Evolutionary conservation across 1,140 invertebrate genomes (phyloP).

Genomic region (Drosophila willistoni): DNA sequence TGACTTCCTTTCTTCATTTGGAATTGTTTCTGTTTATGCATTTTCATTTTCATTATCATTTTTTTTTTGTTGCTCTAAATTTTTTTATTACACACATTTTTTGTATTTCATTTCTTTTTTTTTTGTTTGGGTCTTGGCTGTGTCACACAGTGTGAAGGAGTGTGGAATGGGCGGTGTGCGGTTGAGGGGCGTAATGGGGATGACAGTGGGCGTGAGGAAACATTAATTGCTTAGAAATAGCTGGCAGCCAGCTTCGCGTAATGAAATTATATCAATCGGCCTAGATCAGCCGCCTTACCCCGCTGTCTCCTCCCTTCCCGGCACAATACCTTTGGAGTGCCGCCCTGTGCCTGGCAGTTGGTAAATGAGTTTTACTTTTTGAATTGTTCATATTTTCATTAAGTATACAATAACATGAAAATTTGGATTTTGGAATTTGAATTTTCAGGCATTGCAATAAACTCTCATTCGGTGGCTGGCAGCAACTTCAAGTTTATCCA

Average conservation of each 20-base stretch:
- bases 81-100: conserved; percentile 66
- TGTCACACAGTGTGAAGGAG: background rate
- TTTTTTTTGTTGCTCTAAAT: conserved; percentile 39
- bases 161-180: conserved; percentile 10
- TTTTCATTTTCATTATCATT: conserved; percentile 80
- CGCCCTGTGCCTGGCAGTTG: conserved; percentile 57
- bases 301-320: no score
- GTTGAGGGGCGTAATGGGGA: background rate
- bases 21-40: conserved; percentile 58
- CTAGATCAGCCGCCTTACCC: conserved; percentile 43
- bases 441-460: conserved; percentile 51
- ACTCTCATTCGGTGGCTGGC: conserved; percentile 21
- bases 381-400: conserved; percentile 75
- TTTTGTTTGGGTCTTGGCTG: background rate
- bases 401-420: conserved; percentile 12
- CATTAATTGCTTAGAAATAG: conserved; percentile 47
- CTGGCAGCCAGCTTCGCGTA: conserved; percentile 40
- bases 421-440: conserved; percentile 50
- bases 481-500: conserved; percentile 24
- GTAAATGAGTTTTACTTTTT: conserved; percentile 73
- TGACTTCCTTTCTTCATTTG: background rate
- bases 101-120: conserved; percentile 30
- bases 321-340: background rate
- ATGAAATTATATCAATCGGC: conserved; percentile 79
- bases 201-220: conserved; percentile 46